Conservation (phyloP, 2,888 invertebrate species). For the Torymus aiolomorphi region DNA sequence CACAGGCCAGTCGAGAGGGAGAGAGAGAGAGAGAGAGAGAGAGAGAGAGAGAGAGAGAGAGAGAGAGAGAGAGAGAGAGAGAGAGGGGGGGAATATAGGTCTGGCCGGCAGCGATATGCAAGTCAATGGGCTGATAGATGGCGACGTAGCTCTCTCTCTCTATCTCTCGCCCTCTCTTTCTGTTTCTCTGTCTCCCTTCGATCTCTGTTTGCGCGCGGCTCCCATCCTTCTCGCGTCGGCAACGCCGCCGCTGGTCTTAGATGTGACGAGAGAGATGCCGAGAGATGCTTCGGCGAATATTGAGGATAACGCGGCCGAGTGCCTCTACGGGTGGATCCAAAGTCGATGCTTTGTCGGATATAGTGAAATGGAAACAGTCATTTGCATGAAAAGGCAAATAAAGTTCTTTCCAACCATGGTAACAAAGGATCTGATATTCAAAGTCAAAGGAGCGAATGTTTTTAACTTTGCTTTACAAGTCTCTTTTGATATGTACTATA, state of each 20-base stretch:
- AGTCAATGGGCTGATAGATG: slow-evolving; percentile 52
- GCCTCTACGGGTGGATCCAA: not conserved
- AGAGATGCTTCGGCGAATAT: not conserved
- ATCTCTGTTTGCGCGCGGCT: slow-evolving; percentile 15
- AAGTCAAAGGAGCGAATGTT: too few species aligned
- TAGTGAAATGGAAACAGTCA: too few species aligned
- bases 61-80: not conserved
- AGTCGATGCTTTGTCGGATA: not conserved
- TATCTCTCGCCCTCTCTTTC: slow-evolving; percentile 14
- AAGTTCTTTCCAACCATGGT: too few species aligned
- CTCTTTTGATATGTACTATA: too few species aligned
- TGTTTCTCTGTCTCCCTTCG: slow-evolving; percentile 29
- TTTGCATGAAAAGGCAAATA: too few species aligned
- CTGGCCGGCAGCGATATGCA: slow-evolving; percentile 49
- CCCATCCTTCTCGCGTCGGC: slow-evolving; percentile 7
- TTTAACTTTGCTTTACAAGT: too few species aligned
- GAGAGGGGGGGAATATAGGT: not conserved
- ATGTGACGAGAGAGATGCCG: not conserved
- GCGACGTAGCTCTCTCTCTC: slow-evolving; percentile 36
- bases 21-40: not conserved
- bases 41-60: not conserved
- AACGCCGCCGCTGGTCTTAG: too few species aligned
- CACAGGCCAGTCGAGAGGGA: not conserved
- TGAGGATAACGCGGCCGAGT: not conserved
- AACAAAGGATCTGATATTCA: too few species aligned